Evolutionary conservation across 2,113 vertebrate genomes (phyloP).

Genomic region (Rhinolophus ferrumequinum): DNA sequence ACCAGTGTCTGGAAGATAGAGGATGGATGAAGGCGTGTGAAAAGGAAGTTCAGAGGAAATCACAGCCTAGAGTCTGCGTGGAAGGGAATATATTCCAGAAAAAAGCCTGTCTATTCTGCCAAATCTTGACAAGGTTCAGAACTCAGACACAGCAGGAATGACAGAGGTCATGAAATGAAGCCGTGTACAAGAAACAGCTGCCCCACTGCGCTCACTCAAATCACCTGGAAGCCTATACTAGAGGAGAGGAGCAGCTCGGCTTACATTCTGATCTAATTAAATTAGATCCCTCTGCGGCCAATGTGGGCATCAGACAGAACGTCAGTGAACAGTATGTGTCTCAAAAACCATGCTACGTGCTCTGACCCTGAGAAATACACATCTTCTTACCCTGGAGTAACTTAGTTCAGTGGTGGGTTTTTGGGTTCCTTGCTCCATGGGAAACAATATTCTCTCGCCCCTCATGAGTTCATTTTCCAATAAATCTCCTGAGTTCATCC

Average conservation of each 20-base stretch:
- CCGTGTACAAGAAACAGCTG: fast-evolving
- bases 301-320: background rate
- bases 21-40: background rate
- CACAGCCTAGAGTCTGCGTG: background rate
- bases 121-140: too few species aligned
- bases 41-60: background rate
- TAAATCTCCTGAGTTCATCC: background rate
- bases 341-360: background rate
- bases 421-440: background rate
- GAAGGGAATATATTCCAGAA: background rate
- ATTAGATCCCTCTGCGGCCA: background rate
- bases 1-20: background rate
- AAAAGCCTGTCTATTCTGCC: background rate
- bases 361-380: constrained; percentile 6
- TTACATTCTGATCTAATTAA: background rate
- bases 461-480: constrained; percentile 18
- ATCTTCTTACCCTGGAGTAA: background rate
- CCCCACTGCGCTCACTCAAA: background rate
- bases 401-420: background rate
- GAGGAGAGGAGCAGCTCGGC: background rate
- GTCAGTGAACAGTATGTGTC: background rate
- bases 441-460: background rate
- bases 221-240: background rate
- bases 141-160: background rate
- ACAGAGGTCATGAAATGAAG: background rate